A percentile compares a stretch with the other conserved stretches of the same genome.
Evolutionary conservation across 2,113 vertebrate species (phyloP).

Genomic region (Lepidothrix coronata): DNA sequence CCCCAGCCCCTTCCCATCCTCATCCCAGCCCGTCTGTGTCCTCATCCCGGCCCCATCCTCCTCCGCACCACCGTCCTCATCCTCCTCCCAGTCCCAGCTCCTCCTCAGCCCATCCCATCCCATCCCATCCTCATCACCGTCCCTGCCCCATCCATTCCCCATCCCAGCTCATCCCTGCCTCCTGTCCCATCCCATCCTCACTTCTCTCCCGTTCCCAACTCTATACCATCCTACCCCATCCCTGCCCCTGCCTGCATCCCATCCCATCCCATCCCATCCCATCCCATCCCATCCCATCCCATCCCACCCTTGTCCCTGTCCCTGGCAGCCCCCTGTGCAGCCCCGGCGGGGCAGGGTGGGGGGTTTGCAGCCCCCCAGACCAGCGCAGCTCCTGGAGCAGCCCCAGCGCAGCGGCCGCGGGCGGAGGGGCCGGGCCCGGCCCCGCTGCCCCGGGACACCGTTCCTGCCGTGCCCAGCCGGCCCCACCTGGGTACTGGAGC

Average conservation of each 20-base stretch:
- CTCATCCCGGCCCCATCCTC: no score
- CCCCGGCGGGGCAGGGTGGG: accelerated
- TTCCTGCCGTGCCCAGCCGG: neutral
- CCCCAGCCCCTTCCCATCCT: neutral
- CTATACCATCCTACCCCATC: neutral
- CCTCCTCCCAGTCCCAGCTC: no score
- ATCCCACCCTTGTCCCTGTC: neutral
- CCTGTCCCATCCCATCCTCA: neutral
- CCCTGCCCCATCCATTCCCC: neutral
- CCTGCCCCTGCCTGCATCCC: neutral
- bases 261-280: neutral
- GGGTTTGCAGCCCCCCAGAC: neutral
- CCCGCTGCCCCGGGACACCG: neutral
- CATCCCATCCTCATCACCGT: neutral
- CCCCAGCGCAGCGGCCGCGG: neutral
- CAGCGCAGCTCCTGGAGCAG: neutral
- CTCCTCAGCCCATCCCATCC: neutral
- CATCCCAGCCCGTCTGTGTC: neutral
- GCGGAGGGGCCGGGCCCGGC: accelerated
- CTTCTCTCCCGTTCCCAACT: neutral
- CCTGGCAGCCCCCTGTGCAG: neutral
- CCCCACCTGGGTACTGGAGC: constrained; percentile 91
- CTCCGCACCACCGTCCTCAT: no score
- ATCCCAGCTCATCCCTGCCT: no score
- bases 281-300: neutral